phyloP scores from a whole-genome alignment of 64 coral and sea anemone genomes.

The Dendrophyllia cribrosa region DNA sequence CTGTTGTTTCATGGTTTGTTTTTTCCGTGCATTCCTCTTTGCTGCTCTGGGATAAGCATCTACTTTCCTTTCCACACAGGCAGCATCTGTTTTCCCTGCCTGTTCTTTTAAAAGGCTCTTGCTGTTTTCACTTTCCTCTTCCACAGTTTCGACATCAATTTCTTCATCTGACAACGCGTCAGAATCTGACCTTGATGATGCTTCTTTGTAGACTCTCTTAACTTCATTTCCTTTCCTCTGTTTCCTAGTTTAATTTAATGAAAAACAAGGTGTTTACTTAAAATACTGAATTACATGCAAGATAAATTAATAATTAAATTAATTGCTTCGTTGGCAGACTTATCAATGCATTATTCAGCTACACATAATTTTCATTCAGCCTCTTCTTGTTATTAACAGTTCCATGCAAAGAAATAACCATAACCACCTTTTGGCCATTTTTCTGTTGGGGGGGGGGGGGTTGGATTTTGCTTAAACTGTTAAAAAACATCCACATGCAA shows the following conservation, averaged over 20 bases:
- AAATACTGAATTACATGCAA: too few species aligned
- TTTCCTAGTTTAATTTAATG: background rate
- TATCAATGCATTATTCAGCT: too few species aligned
- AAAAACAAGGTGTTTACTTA: background rate
- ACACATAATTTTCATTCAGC: too few species aligned
- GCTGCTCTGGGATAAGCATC: background rate
- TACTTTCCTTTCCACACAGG: background rate
- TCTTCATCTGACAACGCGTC: constrained; percentile 11
- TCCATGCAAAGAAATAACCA: too few species aligned
- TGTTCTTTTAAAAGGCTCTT: background rate
- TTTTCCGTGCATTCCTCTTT: background rate
- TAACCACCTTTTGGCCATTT: too few species aligned
- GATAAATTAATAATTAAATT: too few species aligned
- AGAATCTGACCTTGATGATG: constrained; percentile 14
- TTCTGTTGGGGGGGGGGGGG: too few species aligned
- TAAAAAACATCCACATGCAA: too few species aligned
- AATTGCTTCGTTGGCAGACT: too few species aligned
- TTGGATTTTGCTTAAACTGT: too few species aligned
- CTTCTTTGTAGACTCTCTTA: constrained; percentile 44
- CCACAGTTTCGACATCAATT: background rate
- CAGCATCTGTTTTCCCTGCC: background rate
- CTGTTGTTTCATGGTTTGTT: background rate
- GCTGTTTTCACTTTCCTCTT: background rate
- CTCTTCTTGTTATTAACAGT: too few species aligned
- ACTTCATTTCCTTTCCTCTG: constrained; percentile 49